Evolutionary conservation across 2,797 vertebrate genomes (phyloP), one percentile per base, ranked within the genome.

Genomic region (Hippocampus kuda): DNA sequence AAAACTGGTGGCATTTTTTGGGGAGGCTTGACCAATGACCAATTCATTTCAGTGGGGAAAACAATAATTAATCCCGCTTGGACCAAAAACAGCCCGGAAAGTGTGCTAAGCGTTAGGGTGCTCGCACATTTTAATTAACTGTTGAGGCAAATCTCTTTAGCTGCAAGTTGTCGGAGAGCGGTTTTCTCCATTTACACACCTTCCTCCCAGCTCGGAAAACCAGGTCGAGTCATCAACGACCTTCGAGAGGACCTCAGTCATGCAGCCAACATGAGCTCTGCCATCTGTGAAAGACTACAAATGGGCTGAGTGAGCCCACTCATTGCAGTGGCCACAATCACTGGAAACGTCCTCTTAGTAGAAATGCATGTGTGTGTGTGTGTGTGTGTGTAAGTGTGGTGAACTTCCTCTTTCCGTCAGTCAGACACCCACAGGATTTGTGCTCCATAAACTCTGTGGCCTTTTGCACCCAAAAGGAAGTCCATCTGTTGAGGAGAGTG

Each of bases 381-480:
- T 48, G 51, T 20, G 51, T n/a, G 20, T 34, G 27, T 26, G 1
- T 15, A 56, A 54, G 41, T 64, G 62, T n/a, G 79, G 73, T 76
- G 67, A 81, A 83, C 83, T 81, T 82, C 76, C 78, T 70, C 68
- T 51, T 66, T 72, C 70, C 77, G 76, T 79, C 70, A 67, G 66
- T 72, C 82, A 85, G 82, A 88, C 83, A 87, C 86, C 85, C 83
- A 65, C 38, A 86, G 87, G 87, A 87, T 85, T 86, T 77, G 76
- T 72, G 87, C 83, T 88, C 79, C 84, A 87, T 87, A 87, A 86
- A 87, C 74, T 81, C 76, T 73, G 70, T 87, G 82, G 77, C 86
- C 88, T 87, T 65, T 76, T 85, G 82, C 81, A 82, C 87, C 74
- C 73, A 73, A 30, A 75, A 86, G 86, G 83, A 89, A 86, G 86